These are phyloP conservation scores for Tanaodytes sp. DNA, from an alignment of 2,888 invertebrate species.

Conservation along the genomic window DNA sequence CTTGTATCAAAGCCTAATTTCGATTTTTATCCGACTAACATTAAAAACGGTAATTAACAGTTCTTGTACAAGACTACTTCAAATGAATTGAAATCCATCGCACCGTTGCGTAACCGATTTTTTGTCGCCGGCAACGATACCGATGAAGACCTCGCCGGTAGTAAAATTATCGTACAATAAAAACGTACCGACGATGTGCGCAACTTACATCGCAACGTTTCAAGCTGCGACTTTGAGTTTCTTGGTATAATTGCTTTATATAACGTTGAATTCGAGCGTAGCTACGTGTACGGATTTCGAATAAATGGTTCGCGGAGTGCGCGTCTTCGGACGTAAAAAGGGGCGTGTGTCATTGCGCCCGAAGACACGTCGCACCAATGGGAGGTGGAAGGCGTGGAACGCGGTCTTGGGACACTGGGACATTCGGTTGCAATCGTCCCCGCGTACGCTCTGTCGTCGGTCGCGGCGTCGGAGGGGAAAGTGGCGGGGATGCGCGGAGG, in stretches of 20 bases:
- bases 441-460: slow-evolving; percentile 46
- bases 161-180: too few relatives aligned
- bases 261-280: slow-evolving; percentile 49
- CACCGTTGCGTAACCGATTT: too few relatives aligned
- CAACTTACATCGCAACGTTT: too few relatives aligned
- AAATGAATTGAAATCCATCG: too few relatives aligned
- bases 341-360: slow-evolving; percentile 67
- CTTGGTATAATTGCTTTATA: slow-evolving; percentile 19
- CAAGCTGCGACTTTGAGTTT: too few relatives aligned
- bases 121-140: too few relatives aligned
- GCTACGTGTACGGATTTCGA: slow-evolving; percentile 16
- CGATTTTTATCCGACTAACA: too few relatives aligned
- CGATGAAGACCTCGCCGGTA: too few relatives aligned
- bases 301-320: slow-evolving; percentile 6
- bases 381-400: slow-evolving; percentile 56
- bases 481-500: slow-evolving; percentile 39
- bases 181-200: too few relatives aligned
- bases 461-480: slow-evolving; percentile 49
- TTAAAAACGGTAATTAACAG: too few relatives aligned
- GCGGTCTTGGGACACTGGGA: slow-evolving; percentile 49
- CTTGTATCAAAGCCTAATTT: too few relatives aligned
- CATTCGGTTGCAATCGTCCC: slow-evolving; percentile 43
- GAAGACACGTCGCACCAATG: slow-evolving; percentile 68
- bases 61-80: too few relatives aligned
- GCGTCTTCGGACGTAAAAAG: slow-evolving; percentile 43